phyloP scores from a whole-genome alignment of 1,140 invertebrate genomes.

The Psix sp. region DNA sequence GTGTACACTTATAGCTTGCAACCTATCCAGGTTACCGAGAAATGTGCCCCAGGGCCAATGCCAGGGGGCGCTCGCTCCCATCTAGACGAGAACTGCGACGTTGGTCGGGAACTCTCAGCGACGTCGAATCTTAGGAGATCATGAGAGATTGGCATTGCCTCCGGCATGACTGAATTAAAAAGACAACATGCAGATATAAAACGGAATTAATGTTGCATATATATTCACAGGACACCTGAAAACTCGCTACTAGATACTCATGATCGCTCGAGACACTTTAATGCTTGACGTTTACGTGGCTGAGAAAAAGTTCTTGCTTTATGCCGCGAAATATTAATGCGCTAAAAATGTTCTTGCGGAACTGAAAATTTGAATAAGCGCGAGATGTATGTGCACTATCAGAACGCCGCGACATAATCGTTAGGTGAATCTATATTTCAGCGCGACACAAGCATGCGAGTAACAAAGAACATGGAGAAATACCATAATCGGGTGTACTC shows the following conservation, averaged over 20 bases:
- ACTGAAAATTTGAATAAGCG: no score
- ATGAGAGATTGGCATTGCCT: conserved; percentile 55
- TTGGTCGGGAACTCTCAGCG: conserved; percentile 39
- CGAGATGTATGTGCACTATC: not conserved
- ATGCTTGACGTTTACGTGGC: conserved; percentile 19
- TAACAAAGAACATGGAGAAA: conserved; percentile 69
- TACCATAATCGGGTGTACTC: conserved; percentile 47
- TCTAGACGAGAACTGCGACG: conserved; percentile 56
- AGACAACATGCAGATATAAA: conserved; percentile 57
- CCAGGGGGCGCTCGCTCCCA: conserved; percentile 49
- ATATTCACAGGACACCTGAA: conserved; percentile 49
- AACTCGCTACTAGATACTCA: conserved; percentile 38
- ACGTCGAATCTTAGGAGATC: conserved; percentile 58
- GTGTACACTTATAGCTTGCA: conserved; percentile 38
- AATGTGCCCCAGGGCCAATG: conserved; percentile 52
- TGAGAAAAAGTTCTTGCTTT: not conserved
- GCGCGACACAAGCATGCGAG: conserved; percentile 61
- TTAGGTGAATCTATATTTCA: conserved; percentile 69
- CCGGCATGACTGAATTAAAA: conserved; percentile 52
- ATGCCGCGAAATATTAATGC: no score
- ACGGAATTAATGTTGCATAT: conserved; percentile 48
- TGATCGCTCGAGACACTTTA: conserved; percentile 42
- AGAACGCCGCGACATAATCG: conserved; percentile 65
- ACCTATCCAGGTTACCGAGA: conserved; percentile 57
- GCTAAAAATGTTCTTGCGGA: no score